Evolutionary conservation across 2,113 vertebrate species (phyloP).

Genomic region (Pseudopodoces humilis): DNA sequence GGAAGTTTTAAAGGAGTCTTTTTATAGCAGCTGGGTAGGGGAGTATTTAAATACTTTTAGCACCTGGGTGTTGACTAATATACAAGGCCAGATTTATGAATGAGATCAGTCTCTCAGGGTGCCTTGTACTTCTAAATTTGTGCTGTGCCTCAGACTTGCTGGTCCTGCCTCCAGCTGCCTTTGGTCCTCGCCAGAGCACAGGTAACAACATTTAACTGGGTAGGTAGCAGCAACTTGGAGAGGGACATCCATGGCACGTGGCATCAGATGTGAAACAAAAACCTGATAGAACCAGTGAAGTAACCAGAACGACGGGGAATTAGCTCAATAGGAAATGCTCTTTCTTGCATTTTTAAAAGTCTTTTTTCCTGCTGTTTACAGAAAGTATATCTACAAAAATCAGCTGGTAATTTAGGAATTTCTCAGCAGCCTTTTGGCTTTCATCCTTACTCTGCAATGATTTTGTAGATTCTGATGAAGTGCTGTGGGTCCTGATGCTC

Average conservation of each 20-base stretch:
- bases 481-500: not conserved
- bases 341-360: not conserved
- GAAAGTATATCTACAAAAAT: not conserved
- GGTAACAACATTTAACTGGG: not conserved
- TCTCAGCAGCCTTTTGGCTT: not conserved
- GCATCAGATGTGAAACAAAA: not conserved
- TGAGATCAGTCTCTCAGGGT: not conserved
- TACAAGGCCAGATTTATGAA: not conserved
- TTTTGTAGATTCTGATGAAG: not conserved
- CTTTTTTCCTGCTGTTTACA: not conserved
- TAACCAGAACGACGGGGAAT: not conserved
- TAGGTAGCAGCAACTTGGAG: not conserved
- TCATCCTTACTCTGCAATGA: not conserved
- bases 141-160: not conserved
- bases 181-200: not conserved
- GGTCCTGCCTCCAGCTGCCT: not conserved
- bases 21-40: not conserved
- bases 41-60: not conserved
- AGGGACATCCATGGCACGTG: accelerated
- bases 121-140: not conserved
- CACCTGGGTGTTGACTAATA: not conserved
- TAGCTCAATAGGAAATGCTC: not conserved
- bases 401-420: not conserved
- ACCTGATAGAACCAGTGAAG: not conserved
- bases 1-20: not conserved